Conservation (phyloP, 2,888 invertebrate genomes). For the Dinocampus coccinellae region DNA sequence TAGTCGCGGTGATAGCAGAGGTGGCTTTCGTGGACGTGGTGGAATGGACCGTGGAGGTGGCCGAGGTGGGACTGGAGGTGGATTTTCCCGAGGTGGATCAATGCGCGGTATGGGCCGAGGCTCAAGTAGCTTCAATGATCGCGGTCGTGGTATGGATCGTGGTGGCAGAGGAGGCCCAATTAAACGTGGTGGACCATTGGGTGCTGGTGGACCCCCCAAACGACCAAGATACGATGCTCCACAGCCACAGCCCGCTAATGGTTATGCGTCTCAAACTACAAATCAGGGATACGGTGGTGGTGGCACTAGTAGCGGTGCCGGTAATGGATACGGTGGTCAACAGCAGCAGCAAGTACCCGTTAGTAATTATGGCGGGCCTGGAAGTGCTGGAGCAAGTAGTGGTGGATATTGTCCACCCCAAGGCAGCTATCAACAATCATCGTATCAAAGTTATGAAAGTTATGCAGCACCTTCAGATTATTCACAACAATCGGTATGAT, state of each 20-base stretch:
- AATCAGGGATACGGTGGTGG: constrained; percentile 63
- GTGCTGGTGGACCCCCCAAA: constrained; percentile 74
- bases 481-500: constrained; percentile 61
- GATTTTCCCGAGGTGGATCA: constrained; percentile 45
- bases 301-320: constrained; percentile 58
- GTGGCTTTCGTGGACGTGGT: constrained; percentile 64
- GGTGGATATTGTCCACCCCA: constrained; percentile 61
- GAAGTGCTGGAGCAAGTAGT: constrained; percentile 46
- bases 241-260: constrained; percentile 63
- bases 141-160: constrained; percentile 60
- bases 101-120: constrained; percentile 50
- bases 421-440: constrained; percentile 58
- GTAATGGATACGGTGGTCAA: constrained; percentile 60
- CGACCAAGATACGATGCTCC: constrained; percentile 69
- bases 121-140: constrained; percentile 69
- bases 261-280: constrained; percentile 61
- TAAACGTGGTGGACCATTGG: constrained; percentile 71
- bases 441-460: constrained; percentile 66
- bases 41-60: constrained; percentile 69
- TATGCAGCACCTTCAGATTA: constrained; percentile 66
- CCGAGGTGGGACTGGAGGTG: constrained; percentile 49
- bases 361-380: constrained; percentile 47
- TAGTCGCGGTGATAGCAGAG: constrained; percentile 68
- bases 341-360: constrained; percentile 58
- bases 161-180: constrained; percentile 67